These are phyloP conservation scores for Ptychadena robeensis DNA, from an alignment of 2,797 vertebrate genomes.

Conservation along the genomic window DNA sequence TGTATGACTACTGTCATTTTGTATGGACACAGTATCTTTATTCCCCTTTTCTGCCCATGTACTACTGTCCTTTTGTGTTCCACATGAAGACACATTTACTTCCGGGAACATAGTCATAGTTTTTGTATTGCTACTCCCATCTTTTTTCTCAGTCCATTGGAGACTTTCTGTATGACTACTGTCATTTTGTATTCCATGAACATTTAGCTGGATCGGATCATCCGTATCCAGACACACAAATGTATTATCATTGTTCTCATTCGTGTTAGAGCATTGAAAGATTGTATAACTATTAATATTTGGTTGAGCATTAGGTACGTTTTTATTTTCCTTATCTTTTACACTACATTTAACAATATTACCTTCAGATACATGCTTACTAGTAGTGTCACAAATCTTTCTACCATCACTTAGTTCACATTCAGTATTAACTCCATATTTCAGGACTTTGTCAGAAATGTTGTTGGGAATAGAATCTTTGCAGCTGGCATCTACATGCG, in stretches of 20 bases:
- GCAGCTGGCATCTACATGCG: not conserved
- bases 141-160: not conserved
- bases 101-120: too few species aligned
- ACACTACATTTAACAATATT: not conserved
- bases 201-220: not conserved
- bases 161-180: not conserved
- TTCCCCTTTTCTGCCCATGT: too few species aligned
- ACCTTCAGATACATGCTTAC: not conserved
- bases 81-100: too few species aligned
- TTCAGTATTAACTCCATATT: not conserved
- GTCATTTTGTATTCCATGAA: not conserved
- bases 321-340: not conserved
- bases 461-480: not conserved
- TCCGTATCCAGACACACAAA: not conserved
- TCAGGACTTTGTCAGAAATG: not conserved
- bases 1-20: too few species aligned
- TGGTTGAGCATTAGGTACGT: not conserved
- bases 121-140: too few species aligned
- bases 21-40: too few species aligned
- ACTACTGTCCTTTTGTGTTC: too few species aligned
- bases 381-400: not conserved
- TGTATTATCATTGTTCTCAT: too few species aligned
- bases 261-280: not conserved
- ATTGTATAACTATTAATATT: not conserved
- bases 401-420: not conserved